Percentiles rank a stretch among this genome's conserved stretches.
phyloP scores from a whole-genome alignment of 2,797 vertebrate genomes.

The Gorsachius magnificus region DNA sequence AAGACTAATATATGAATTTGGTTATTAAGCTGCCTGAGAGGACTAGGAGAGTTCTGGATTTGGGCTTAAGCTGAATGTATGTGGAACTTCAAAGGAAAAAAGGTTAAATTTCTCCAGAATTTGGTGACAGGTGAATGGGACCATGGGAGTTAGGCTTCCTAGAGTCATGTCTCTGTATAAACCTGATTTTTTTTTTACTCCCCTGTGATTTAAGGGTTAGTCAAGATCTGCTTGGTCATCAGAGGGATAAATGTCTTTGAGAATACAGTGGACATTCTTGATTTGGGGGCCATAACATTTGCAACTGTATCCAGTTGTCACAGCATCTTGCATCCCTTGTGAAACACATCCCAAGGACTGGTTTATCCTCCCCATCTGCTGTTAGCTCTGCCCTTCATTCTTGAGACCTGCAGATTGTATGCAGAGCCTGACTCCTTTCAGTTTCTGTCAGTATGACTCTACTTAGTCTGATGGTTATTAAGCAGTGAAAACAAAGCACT shows the following conservation, averaged over 20 bases:
- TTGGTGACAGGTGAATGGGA: neutral
- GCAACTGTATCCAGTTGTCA: neutral
- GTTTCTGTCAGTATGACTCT: slow-evolving; percentile 1
- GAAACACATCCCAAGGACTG: neutral
- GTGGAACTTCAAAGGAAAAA: neutral
- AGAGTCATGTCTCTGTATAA: neutral
- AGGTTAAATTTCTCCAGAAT: neutral
- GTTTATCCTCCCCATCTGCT: neutral
- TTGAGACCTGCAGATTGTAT: neutral
- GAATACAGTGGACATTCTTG: neutral
- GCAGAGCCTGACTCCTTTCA: neutral
- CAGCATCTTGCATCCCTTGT: neutral
- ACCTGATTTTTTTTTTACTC: neutral
- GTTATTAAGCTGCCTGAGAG: neutral
- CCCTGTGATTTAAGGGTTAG: neutral
- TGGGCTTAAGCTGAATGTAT: neutral
- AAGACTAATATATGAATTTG: neutral
- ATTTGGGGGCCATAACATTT: neutral
- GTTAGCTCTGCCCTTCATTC: neutral
- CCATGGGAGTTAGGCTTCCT: neutral
- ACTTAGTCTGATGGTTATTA: slow-evolving; percentile 19
- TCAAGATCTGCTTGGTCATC: neutral
- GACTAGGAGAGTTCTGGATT: neutral
- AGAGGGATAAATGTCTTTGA: neutral
- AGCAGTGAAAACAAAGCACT: slow-evolving; percentile 5